These are phyloP conservation scores for Euzophera pinguis DNA, from an alignment of 2,888 invertebrate species.

Conservation along the genomic window DNA sequence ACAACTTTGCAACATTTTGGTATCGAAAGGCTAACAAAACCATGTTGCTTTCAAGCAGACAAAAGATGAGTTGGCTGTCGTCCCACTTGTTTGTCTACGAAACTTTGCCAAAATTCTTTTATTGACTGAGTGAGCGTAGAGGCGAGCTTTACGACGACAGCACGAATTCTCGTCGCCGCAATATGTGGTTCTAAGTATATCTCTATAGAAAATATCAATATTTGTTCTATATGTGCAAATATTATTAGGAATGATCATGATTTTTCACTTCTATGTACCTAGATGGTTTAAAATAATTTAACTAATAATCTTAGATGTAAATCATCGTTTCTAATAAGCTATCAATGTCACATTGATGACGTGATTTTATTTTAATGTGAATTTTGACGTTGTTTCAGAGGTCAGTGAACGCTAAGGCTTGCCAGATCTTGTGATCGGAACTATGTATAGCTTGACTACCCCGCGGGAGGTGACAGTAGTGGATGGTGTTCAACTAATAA, in stretches of 20 bases:
- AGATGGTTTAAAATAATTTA: no score
- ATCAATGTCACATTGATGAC: conserved; percentile 6
- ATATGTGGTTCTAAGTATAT: conserved; percentile 23
- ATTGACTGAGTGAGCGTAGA: conserved; percentile 69
- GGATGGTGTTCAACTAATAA: conserved; percentile 76
- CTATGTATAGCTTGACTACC: conserved; percentile 77
- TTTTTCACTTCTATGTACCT: no score
- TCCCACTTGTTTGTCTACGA: conserved; percentile 76
- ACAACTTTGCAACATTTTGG: conserved; percentile 52
- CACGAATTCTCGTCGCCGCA: conserved; percentile 44
- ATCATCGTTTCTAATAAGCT: not conserved
- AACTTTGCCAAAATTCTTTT: conserved; percentile 78
- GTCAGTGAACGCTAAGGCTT: conserved; percentile 74
- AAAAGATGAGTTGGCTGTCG: conserved; percentile 77
- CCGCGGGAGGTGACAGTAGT: conserved; percentile 80
- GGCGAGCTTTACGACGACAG: conserved; percentile 56
- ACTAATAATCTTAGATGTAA: no score
- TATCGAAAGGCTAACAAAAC: conserved; percentile 66
- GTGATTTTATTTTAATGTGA: conserved; percentile 18
- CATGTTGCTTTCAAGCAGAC: conserved; percentile 70
- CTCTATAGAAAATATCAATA: not conserved
- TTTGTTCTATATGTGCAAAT: not conserved
- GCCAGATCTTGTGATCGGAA: conserved; percentile 71
- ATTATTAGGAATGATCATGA: no score
- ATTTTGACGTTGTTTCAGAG: conserved; percentile 54